These are phyloP conservation scores for Fundulus diaphanus DNA, from an alignment of 2,797 vertebrate species.

Conservation along the genomic window DNA sequence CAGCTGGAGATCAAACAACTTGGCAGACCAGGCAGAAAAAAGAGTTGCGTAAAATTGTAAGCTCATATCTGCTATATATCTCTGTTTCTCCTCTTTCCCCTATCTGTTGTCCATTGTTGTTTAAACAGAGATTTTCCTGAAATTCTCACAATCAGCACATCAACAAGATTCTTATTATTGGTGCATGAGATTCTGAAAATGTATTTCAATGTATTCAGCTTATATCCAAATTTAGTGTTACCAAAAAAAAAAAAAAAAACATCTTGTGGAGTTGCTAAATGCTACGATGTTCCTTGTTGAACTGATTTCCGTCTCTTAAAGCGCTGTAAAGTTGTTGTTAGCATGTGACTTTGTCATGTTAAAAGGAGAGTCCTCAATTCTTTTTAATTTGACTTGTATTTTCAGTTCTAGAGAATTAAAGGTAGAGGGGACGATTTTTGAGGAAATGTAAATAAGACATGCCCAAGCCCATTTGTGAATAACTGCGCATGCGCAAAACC, in stretches of 20 bases:
- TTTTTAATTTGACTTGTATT: too few relatives aligned
- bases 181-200: slow-evolving; percentile 10
- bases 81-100: not conserved
- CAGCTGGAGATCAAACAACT: slow-evolving; percentile 11
- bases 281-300: not conserved
- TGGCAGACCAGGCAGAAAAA: not conserved
- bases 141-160: not conserved
- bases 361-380: too few relatives aligned
- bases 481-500: too few relatives aligned
- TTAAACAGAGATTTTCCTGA: too few relatives aligned
- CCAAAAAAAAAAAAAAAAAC: slow-evolving; percentile 9
- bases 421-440: too few relatives aligned
- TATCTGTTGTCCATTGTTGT: slow-evolving; percentile 1
- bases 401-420: too few relatives aligned
- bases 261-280: not conserved
- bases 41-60: not conserved
- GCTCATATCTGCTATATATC: not conserved
- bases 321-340: not conserved
- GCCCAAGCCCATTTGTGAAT: too few relatives aligned
- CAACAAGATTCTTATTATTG: not conserved
- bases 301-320: not conserved
- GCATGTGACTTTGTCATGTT: not conserved
- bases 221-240: slow-evolving; percentile 5
- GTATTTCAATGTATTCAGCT: slow-evolving; percentile 13
- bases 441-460: too few relatives aligned